Conservation (phyloP, 2,888 invertebrate species). For the Neuroscelio doddi region DNA sequence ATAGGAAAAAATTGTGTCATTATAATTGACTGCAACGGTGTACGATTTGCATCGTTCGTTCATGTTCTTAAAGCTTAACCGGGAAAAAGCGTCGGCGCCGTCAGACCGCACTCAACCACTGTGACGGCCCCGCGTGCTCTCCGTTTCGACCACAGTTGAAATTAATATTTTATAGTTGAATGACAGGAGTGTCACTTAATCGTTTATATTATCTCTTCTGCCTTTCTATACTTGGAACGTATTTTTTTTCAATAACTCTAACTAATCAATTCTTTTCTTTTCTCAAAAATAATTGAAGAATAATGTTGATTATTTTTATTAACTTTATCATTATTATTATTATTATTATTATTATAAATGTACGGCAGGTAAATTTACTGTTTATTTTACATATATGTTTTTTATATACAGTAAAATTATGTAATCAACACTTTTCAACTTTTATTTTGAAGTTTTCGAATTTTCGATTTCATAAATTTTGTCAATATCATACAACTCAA, state of each 20-base stretch:
- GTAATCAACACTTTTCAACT: too few relatives aligned
- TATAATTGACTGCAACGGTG: slow-evolving; percentile 26
- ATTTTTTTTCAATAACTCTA: too few relatives aligned
- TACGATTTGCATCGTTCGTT: slow-evolving; percentile 29
- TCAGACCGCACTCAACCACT: slow-evolving; percentile 33
- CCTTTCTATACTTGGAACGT: slow-evolving; percentile 9
- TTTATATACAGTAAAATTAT: too few relatives aligned
- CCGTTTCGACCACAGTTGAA: slow-evolving; percentile 33
- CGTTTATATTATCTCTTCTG: slow-evolving; percentile 11
- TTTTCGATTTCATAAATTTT: too few relatives aligned
- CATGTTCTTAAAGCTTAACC: slow-evolving; percentile 29
- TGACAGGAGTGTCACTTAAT: slow-evolving; percentile 24
- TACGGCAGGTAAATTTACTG: too few relatives aligned
- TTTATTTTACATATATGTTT: too few relatives aligned
- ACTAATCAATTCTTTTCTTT: too few relatives aligned
- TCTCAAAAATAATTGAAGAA: too few relatives aligned
- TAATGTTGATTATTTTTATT: background rate
- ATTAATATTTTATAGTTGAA: slow-evolving; percentile 34
- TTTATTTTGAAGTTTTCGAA: too few relatives aligned
- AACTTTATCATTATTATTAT: too few relatives aligned
- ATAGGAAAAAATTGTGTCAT: slow-evolving; percentile 19
- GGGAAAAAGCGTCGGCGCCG: slow-evolving; percentile 25
- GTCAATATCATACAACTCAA: too few relatives aligned
- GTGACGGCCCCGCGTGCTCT: slow-evolving; percentile 28
- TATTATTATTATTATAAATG: too few relatives aligned